These are phyloP conservation scores for Odontocerum albicorne DNA, from an alignment of 2,888 invertebrate species.

Conservation along the genomic window DNA sequence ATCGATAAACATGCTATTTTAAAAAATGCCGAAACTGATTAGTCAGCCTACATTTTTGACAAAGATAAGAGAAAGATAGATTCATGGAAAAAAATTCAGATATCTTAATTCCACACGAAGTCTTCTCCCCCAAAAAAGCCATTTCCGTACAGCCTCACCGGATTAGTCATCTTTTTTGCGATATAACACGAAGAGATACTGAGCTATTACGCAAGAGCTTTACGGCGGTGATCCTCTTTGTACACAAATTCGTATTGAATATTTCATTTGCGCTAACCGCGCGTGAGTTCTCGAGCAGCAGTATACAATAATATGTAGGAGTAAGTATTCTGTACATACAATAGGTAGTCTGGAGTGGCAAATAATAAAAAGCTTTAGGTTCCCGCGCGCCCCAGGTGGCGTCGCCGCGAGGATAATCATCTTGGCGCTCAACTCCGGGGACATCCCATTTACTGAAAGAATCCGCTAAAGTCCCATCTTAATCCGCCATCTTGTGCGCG, in stretches of 20 bases:
- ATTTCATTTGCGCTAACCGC: slow-evolving; percentile 14
- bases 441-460: slow-evolving; percentile 37
- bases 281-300: slow-evolving; percentile 10
- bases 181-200: slow-evolving; percentile 6
- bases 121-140: neutral
- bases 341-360: too few species aligned
- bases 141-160: slow-evolving; percentile 3
- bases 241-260: slow-evolving; percentile 24
- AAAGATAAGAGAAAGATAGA: too few species aligned
- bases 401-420: slow-evolving; percentile 33
- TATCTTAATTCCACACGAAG: too few species aligned
- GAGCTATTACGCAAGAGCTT: slow-evolving; percentile 17
- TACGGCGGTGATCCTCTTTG: slow-evolving; percentile 18
- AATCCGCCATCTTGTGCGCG: slow-evolving; percentile 36
- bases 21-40: too few species aligned
- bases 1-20: too few species aligned
- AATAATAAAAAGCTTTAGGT: slow-evolving; percentile 27
- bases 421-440: slow-evolving; percentile 34
- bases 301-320: too few species aligned
- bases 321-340: too few species aligned
- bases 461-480: slow-evolving; percentile 37
- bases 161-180: slow-evolving; percentile 18
- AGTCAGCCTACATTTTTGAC: too few species aligned
- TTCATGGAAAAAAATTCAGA: too few species aligned
- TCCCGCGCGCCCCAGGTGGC: slow-evolving; percentile 33